Percentiles rank a stretch among this genome's conserved stretches.
phyloP scores from a whole-genome alignment of 2,888 invertebrate species.

The Ichneumoninae sp. region DNA sequence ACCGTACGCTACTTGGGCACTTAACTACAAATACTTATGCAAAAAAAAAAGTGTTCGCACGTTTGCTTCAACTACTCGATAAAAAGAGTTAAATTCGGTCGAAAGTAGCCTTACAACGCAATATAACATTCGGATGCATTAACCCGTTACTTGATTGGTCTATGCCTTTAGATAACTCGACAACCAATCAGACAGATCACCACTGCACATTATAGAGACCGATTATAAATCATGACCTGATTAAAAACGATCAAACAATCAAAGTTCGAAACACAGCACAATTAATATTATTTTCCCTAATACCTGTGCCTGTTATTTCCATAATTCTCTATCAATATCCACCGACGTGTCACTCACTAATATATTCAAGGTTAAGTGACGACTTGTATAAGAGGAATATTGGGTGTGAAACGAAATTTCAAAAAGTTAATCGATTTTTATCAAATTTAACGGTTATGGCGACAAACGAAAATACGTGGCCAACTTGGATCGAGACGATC shows the following conservation, averaged over 20 bases:
- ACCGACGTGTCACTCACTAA: neutral
- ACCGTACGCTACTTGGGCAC: too few relatives aligned
- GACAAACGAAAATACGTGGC: conserved; percentile 75
- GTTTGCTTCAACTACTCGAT: neutral
- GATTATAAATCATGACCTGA: conserved; percentile 4
- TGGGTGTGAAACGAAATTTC: neutral
- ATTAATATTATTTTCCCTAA: neutral
- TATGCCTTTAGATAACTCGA: neutral
- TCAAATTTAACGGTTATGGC: conserved; percentile 36
- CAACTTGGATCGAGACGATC: conserved; percentile 77
- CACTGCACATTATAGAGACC: neutral
- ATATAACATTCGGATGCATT: neutral
- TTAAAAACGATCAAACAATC: neutral
- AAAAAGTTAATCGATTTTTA: neutral
- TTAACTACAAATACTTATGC: too few relatives aligned
- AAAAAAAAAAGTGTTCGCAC: neutral
- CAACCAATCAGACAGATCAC: neutral
- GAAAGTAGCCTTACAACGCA: neutral
- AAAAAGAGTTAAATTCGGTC: neutral
- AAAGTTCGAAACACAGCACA: neutral
- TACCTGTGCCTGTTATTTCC: neutral
- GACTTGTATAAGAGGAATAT: neutral
- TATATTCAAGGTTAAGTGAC: conserved; percentile 20
- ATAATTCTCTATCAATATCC: neutral
- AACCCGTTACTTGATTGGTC: neutral